These are phyloP conservation scores for Pemphredon lugubris DNA, from an alignment of 2,888 invertebrate species.

Conservation along the genomic window DNA sequence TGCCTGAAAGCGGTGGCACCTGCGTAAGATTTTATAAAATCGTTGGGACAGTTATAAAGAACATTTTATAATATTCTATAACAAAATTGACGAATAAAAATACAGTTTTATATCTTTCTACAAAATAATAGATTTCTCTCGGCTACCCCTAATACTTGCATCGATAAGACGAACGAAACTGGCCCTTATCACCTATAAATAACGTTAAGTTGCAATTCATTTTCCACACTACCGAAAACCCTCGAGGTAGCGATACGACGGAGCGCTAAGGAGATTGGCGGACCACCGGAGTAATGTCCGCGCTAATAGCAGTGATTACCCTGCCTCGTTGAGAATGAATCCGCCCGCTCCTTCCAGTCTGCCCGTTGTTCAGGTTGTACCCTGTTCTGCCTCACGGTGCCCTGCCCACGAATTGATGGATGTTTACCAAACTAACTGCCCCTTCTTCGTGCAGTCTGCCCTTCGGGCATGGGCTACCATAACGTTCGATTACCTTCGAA, in stretches of 20 bases:
- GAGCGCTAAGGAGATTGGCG: conserved; percentile 78
- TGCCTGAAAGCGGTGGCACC: too few relatives aligned
- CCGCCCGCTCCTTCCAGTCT: conserved; percentile 72
- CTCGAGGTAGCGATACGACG: conserved; percentile 70
- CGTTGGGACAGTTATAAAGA: neutral
- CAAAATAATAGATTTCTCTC: too few relatives aligned
- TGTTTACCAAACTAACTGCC: conserved; percentile 77
- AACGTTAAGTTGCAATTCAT: conserved; percentile 19
- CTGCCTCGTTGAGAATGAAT: conserved; percentile 77
- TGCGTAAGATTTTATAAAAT: too few relatives aligned
- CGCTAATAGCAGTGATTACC: conserved; percentile 84
- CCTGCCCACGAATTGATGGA: conserved; percentile 78
- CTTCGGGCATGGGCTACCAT: conserved; percentile 62
- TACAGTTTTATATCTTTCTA: too few relatives aligned
- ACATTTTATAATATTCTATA: too few relatives aligned
- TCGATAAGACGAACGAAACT: too few relatives aligned
- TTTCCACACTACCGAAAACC: conserved; percentile 47
- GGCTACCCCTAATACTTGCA: too few relatives aligned
- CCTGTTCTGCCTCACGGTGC: conserved; percentile 50
- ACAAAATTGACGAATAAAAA: neutral
- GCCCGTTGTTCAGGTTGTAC: conserved; percentile 58
- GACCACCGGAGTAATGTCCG: conserved; percentile 83
- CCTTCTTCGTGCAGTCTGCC: conserved; percentile 54
- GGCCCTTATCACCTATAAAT: neutral
- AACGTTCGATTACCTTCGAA: conserved; percentile 54